A percentile compares a stretch with the other conserved stretches of the same genome.
Conservation (phyloP, 2,888 invertebrate species). For the Timema cristinae region DNA sequence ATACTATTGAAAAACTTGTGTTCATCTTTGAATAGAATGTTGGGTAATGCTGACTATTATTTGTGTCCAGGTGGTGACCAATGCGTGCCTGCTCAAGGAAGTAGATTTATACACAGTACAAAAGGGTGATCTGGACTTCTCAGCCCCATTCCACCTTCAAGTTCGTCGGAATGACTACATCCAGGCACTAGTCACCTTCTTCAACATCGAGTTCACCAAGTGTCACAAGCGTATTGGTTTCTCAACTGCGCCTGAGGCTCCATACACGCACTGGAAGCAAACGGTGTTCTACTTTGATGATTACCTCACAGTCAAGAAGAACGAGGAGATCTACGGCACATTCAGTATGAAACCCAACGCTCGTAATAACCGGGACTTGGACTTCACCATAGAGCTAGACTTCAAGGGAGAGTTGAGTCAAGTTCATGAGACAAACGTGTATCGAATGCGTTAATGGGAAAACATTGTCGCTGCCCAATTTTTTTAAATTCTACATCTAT, state of each 20-base stretch:
- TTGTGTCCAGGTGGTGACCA: conserved; percentile 74
- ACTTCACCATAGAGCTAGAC: conserved; percentile 88
- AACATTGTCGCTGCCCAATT: conserved; percentile 3
- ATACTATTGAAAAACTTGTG: no score
- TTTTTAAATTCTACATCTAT: no score
- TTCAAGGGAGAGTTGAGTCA: conserved; percentile 88
- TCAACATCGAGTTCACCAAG: conserved; percentile 99
- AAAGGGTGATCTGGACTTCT: conserved; percentile 89
- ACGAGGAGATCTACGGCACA: conserved; percentile 87
- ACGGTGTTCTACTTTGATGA: conserved; percentile 98
- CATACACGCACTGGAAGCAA: conserved; percentile 99
- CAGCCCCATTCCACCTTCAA: conserved; percentile 78
- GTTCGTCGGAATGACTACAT: conserved; percentile 87
- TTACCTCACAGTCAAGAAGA: conserved; percentile 93
- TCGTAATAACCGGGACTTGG: conserved; percentile 94
- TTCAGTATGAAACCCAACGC: conserved; percentile 95
- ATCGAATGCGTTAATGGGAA: conserved; percentile 72
- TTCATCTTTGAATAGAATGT: no score
- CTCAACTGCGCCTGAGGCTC: conserved; percentile 96
- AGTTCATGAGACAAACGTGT: conserved; percentile 79
- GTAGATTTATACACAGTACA: conserved; percentile 98
- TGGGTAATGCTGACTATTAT: no score
- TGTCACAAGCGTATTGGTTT: conserved; percentile 98
- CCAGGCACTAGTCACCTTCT: conserved; percentile 97
- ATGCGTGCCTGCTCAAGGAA: conserved; percentile 91